phyloP scores from a whole-genome alignment of 2,888 invertebrate species.

The Himalopsyche japonica region DNA sequence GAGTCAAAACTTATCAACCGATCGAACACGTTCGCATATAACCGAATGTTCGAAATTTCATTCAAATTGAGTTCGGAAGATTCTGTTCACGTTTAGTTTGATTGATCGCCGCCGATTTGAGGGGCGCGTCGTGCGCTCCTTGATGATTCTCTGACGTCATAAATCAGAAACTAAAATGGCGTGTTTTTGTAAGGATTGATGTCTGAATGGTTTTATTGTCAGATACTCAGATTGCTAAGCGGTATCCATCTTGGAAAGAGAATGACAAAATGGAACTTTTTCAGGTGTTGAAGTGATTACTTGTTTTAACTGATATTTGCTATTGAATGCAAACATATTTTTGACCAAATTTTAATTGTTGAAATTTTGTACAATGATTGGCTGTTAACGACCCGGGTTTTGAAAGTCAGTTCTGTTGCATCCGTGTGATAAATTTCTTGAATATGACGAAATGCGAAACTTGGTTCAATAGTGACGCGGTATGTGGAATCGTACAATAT shows the following conservation, averaged over 20 bases:
- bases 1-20: neutral
- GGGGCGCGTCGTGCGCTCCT: neutral
- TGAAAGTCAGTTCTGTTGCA: too few species aligned
- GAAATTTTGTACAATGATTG: too few species aligned
- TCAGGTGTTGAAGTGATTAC: too few species aligned
- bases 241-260: neutral
- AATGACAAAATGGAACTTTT: neutral
- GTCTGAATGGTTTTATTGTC: neutral
- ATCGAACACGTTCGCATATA: neutral
- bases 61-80: neutral
- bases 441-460: too few species aligned
- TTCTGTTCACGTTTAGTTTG: neutral
- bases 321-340: too few species aligned
- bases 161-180: neutral
- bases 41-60: neutral
- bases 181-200: neutral
- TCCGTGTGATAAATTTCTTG: too few species aligned
- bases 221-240: neutral
- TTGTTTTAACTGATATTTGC: too few species aligned
- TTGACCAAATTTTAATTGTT: too few species aligned
- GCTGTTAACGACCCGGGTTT: too few species aligned
- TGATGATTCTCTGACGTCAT: neutral
- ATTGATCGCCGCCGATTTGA: neutral
- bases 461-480: too few species aligned
- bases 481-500: too few species aligned